These are phyloP conservation scores for Eufriesea mexicana DNA, from an alignment of 1,140 invertebrate species.

Conservation along the genomic window DNA sequence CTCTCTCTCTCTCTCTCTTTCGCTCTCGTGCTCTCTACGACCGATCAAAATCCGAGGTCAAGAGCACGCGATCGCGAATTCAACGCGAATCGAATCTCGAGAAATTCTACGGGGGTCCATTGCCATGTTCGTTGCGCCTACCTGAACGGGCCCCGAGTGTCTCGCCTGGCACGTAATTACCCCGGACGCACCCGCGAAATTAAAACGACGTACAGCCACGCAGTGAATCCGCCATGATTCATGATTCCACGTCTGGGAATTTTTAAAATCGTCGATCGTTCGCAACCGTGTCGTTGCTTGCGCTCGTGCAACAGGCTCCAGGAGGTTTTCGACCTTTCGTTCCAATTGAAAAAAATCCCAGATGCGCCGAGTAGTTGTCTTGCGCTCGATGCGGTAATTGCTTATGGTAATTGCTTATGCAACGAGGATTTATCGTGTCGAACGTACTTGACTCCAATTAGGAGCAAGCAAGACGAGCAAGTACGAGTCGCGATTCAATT, in stretches of 20 bases:
- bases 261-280: background rate
- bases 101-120: conserved; percentile 52
- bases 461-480: conserved; percentile 26
- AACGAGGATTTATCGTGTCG: conserved; percentile 61
- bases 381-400: conserved; percentile 6
- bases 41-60: conserved; percentile 47
- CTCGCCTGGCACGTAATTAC: conserved; percentile 34
- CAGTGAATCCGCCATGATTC: background rate
- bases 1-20: background rate
- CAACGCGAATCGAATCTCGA: conserved; percentile 45
- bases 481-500: conserved; percentile 54
- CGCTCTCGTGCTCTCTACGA: conserved; percentile 3
- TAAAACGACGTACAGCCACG: background rate
- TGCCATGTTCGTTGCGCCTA: conserved; percentile 34
- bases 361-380: background rate
- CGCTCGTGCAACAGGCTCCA: background rate
- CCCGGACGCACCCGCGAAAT: background rate
- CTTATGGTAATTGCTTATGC: conserved; percentile 40
- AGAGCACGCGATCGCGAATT: too few relatives aligned
- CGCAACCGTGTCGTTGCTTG: background rate
- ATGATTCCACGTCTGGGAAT: background rate
- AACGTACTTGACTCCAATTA: conserved; percentile 62
- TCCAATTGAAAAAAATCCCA: conserved; percentile 50
- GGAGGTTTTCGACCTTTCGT: background rate
- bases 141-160: conserved; percentile 9